These are phyloP conservation scores for Corythaeola cristata DNA, from an alignment of 2,113 vertebrate genomes.

Conservation along the genomic window DNA sequence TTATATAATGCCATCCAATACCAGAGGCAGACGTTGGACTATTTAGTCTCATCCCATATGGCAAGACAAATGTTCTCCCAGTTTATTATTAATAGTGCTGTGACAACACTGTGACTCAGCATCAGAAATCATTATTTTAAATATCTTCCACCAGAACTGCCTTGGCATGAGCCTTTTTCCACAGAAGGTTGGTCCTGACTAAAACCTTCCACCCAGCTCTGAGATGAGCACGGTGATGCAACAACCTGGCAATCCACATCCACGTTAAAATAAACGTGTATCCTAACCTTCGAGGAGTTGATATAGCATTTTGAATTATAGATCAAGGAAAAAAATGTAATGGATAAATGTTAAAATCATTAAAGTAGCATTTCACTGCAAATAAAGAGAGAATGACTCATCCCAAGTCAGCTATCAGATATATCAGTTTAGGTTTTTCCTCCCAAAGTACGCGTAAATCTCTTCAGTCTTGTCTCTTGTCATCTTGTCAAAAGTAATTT, in stretches of 20 bases:
- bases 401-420: slow-evolving; percentile 56
- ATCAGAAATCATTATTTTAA: slow-evolving; percentile 48
- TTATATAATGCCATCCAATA: slow-evolving; percentile 10
- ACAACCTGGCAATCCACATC: slow-evolving; percentile 40
- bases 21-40: not conserved
- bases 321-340: slow-evolving; percentile 66
- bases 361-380: slow-evolving; percentile 65
- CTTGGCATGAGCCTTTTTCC: not conserved
- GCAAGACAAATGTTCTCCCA: slow-evolving; percentile 48
- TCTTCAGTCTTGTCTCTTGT: slow-evolving; percentile 60
- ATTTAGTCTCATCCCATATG: slow-evolving; percentile 37
- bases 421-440: slow-evolving; percentile 58
- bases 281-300: slow-evolving; percentile 31
- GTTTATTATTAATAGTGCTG: slow-evolving; percentile 39
- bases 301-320: slow-evolving; percentile 61
- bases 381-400: slow-evolving; percentile 68
- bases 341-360: slow-evolving; percentile 70
- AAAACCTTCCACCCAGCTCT: not conserved
- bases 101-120: slow-evolving; percentile 50
- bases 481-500: slow-evolving; percentile 74
- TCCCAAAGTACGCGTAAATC: slow-evolving; percentile 55
- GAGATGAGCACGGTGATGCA: not conserved
- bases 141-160: slow-evolving; percentile 30
- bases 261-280: slow-evolving; percentile 55
- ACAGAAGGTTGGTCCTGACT: not conserved